Base-by-base conservation (phyloP, 2,113 vertebrate genomes). In the Aleadryas rufinucha region DNA sequence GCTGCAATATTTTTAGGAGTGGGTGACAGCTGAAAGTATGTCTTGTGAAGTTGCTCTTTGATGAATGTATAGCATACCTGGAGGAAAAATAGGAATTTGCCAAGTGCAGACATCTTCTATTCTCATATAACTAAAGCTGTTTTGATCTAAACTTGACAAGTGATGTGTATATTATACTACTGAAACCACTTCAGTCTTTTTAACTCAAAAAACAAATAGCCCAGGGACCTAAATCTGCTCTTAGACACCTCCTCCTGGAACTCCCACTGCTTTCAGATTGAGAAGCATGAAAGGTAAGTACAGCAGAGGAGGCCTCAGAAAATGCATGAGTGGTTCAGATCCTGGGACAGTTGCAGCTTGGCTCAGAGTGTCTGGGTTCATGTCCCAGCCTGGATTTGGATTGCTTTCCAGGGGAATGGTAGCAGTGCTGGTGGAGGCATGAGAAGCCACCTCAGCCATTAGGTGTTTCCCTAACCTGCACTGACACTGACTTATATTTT, bases 101-200 rank as follows among this genome's bases (percentile, higher is more conserved):
- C 52, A 86, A 90, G 77, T 87, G 85, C 70, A 92, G 86, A 61
- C 33, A 22, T 77, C 70, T 93, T 92, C 87, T 94, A 6, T 95
- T 90, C 87, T 82, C 81, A 41, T 78, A 27, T 39, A 91, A 89
- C 90, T 80, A 59, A 89, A 91, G 56, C 19, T 86, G 53, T 91
- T 93, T 97, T 94, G 93, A 95, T 93, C 88, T 92, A 41, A 92
- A 78, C 59, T 88, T 96, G 96, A 96, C 93, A 96, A 89, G 49
- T 19, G 4, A 94, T 97, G 78, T 93, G 93, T 94, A 11, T 92
- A 86, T 96, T 95, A 47, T 71, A 77, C 71, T 65, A 42, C 63
- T 77, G 87, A 84, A 94, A 85, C 44, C 42, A 57, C 79, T 92
- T 95, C 27, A 70, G 61, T 90, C 68, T 84, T 96, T 95, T 87